These are phyloP conservation scores for Volucella bombylans DNA, from an alignment of 2,888 invertebrate species.

Conservation along the genomic window DNA sequence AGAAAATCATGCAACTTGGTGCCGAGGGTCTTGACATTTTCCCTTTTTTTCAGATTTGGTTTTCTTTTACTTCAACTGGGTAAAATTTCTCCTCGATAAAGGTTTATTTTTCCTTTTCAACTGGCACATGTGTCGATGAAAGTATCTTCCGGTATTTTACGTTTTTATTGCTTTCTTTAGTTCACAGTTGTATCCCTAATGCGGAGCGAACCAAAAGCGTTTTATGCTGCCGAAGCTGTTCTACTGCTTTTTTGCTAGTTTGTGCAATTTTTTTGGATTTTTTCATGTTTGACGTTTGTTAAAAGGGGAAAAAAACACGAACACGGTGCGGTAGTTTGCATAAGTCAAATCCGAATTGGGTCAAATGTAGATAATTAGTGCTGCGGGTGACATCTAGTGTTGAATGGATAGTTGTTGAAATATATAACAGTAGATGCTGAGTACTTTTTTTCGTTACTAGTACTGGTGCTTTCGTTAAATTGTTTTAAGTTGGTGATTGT, in stretches of 20 bases:
- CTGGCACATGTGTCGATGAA: slow-evolving; percentile 61
- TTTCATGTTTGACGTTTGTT: slow-evolving; percentile 20
- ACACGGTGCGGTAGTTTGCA: slow-evolving; percentile 1
- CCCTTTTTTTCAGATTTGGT: slow-evolving; percentile 4
- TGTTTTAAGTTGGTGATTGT: too few species aligned
- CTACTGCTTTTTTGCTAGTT: slow-evolving; percentile 31
- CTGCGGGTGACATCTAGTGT: slow-evolving; percentile 25
- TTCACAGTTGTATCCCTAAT: neutral
- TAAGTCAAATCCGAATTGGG: slow-evolving; percentile 60
- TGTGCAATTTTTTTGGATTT: slow-evolving; percentile 43
- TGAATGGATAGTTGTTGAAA: neutral
- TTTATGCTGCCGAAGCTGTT: slow-evolving; percentile 44
- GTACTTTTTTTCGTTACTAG: too few species aligned
- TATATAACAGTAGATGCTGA: slow-evolving; percentile 29
- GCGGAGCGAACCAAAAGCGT: slow-evolving; percentile 36
- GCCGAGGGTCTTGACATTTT: slow-evolving; percentile 18
- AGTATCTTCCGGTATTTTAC: slow-evolving; percentile 42
- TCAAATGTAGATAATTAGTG: slow-evolving; percentile 49
- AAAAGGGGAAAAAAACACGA: neutral
- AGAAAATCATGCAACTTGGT: slow-evolving; percentile 32
- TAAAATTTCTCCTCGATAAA: slow-evolving; percentile 35
- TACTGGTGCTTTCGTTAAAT: neutral
- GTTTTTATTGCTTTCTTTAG: slow-evolving; percentile 23
- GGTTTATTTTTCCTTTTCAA: slow-evolving; percentile 14
- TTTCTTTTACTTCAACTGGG: slow-evolving; percentile 20